Conservation (phyloP, 2,888 invertebrate species). For the Agrypnus murinus region DNA sequence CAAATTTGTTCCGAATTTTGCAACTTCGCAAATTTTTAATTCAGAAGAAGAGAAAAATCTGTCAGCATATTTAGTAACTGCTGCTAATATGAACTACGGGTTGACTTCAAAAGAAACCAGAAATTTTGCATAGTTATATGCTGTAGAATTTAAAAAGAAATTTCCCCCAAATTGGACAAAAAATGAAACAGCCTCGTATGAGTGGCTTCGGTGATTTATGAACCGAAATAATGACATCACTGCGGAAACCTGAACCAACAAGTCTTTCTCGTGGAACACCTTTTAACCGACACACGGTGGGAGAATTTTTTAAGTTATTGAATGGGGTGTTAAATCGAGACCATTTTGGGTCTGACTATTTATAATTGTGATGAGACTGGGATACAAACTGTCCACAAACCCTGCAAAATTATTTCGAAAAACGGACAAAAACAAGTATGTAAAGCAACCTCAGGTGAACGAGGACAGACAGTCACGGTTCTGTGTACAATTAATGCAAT, state of each 20-base stretch:
- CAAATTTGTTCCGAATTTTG: constrained; percentile 36
- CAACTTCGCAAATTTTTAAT: constrained; percentile 49
- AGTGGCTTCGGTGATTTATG: constrained; percentile 50
- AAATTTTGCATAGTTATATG: constrained; percentile 58
- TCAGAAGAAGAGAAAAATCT: constrained; percentile 47
- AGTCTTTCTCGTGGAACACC: constrained; percentile 14
- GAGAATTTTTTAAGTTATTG: constrained; percentile 7
- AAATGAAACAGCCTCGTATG: constrained; percentile 8
- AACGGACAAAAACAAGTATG: constrained; percentile 62
- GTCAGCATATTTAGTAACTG: constrained; percentile 44
- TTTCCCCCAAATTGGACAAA: constrained; percentile 8
- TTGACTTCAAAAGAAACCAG: constrained; percentile 57
- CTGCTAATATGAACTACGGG: constrained; percentile 53
- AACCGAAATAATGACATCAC: constrained; percentile 44
- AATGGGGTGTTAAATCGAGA: constrained; percentile 3
- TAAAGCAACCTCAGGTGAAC: constrained; percentile 63
- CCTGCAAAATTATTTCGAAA: constrained; percentile 35
- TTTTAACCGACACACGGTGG: constrained; percentile 21
- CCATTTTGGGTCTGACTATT: constrained; percentile 17
- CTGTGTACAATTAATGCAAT: constrained; percentile 62
- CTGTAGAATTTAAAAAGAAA: constrained; percentile 32
- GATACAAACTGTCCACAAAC: constrained; percentile 12
- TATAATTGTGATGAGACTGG: constrained; percentile 30
- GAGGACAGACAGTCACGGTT: constrained; percentile 63
- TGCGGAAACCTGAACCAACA: constrained; percentile 44